Conservation (phyloP, 2,888 invertebrate species). For the Uloborus plumipes region DNA sequence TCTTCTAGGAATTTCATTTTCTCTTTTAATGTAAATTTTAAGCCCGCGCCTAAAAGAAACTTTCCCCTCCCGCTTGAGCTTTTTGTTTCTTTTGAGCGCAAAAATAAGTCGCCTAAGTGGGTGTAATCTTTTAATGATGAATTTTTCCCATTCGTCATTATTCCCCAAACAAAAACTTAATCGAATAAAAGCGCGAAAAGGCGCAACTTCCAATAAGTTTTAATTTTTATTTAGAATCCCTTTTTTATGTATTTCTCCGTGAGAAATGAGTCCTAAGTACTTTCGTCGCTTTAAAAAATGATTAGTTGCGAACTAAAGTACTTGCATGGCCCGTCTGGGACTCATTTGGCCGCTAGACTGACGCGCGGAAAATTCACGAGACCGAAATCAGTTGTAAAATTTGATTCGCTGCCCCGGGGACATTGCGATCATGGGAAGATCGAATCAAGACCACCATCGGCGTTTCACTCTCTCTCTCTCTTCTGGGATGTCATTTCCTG, state of each 20-base stretch:
- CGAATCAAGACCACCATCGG: too few relatives aligned
- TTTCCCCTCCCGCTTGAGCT: slow-evolving; percentile 3
- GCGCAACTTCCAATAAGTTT: slow-evolving; percentile 51
- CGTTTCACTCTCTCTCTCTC: too few relatives aligned
- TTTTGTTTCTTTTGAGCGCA: slow-evolving; percentile 27
- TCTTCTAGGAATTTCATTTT: slow-evolving; percentile 59
- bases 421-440: too few relatives aligned
- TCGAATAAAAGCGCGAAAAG: slow-evolving; percentile 51
- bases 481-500: too few relatives aligned
- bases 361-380: slow-evolving; percentile 51
- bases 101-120: slow-evolving; percentile 23
- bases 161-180: slow-evolving; percentile 42
- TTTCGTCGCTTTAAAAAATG: slow-evolving; percentile 48
- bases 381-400: slow-evolving; percentile 57
- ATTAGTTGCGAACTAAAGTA: slow-evolving; percentile 39
- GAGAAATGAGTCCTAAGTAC: slow-evolving; percentile 59
- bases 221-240: slow-evolving; percentile 34
- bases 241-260: slow-evolving; percentile 18
- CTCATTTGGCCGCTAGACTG: slow-evolving; percentile 41
- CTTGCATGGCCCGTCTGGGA: slow-evolving; percentile 55
- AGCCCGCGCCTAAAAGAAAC: slow-evolving; percentile 22
- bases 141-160: slow-evolving; percentile 47
- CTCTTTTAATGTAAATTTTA: slow-evolving; percentile 63
- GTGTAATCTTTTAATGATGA: slow-evolving; percentile 64
- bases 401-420: slow-evolving; percentile 53